These are phyloP conservation scores for Dinomys branickii DNA, from an alignment of 2,113 vertebrate genomes.

Conservation along the genomic window DNA sequence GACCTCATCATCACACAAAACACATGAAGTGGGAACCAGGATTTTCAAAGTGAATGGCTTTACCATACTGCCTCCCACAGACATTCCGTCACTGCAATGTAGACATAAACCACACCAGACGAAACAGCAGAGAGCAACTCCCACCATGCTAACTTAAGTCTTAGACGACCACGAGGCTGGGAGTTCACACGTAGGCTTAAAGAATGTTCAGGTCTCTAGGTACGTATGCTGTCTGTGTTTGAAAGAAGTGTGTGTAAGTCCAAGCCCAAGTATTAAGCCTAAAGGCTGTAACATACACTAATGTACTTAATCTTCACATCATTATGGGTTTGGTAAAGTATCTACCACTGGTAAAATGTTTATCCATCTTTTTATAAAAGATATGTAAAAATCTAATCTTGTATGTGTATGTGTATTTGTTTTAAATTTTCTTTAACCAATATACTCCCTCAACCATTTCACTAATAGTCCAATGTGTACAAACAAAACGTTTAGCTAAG, in stretches of 20 bases:
- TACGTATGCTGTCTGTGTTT: neutral
- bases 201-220: neutral
- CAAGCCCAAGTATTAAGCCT: neutral
- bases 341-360: neutral
- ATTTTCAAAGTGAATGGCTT: slow-evolving; percentile 16
- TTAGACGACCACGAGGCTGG: neutral
- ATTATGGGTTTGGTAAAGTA: neutral
- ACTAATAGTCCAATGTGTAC: neutral
- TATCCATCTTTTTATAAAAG: neutral
- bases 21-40: neutral
- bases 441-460: neutral
- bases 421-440: neutral
- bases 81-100: neutral
- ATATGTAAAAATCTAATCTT: neutral
- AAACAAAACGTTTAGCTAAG: neutral
- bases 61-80: neutral
- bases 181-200: slow-evolving; percentile 10
- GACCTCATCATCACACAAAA: neutral
- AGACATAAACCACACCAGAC: slow-evolving; percentile 56
- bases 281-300: neutral
- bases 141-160: neutral
- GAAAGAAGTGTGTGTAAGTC: slow-evolving; percentile 1
- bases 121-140: slow-evolving; percentile 21
- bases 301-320: neutral
- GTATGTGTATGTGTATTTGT: neutral